Conservation (phyloP, 2,113 vertebrate genomes). For the Artemisiospiza belli region DNA sequence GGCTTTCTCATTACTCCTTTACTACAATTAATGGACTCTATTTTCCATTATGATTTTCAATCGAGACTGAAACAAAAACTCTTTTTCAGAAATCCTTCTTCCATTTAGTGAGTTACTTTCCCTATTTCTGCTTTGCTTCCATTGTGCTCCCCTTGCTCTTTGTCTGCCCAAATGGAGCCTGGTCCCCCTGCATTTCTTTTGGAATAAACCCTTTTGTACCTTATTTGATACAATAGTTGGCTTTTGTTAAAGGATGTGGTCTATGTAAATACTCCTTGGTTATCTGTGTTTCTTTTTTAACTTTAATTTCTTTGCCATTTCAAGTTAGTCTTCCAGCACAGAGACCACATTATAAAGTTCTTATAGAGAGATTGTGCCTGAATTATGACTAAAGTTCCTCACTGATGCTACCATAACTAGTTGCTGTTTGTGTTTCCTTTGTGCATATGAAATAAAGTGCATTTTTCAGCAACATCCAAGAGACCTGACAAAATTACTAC, state of each 20-base stretch:
- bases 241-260: neutral
- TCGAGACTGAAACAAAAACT: neutral
- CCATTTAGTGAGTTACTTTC: neutral
- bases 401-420: neutral
- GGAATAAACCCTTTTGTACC: neutral
- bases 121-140: neutral
- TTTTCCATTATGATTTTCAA: neutral
- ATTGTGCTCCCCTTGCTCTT: neutral
- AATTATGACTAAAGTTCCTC: neutral
- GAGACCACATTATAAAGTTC: neutral
- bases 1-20: neutral
- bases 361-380: neutral
- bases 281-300: neutral
- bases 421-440: neutral
- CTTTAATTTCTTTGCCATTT: neutral
- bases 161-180: neutral
- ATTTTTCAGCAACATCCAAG: neutral
- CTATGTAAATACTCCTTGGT: neutral
- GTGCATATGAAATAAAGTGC: neutral
- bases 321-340: neutral
- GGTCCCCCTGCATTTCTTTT: neutral
- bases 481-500: neutral
- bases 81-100: neutral
- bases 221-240: neutral
- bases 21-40: neutral